Evolutionary conservation across 2,888 invertebrate genomes (phyloP).

Genomic region (Thymelicus sylvestris): DNA sequence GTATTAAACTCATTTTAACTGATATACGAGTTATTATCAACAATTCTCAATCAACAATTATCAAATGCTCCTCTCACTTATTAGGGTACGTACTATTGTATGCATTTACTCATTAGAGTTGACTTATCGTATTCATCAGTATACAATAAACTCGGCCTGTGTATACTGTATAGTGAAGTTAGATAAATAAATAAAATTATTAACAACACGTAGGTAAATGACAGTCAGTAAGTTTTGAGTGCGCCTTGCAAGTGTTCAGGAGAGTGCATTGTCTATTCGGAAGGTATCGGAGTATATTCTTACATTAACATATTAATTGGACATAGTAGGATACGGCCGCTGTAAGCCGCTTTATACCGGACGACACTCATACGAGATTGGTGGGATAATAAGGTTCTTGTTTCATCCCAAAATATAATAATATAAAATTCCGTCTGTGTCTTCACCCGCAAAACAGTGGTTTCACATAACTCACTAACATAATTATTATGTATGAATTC

Average conservation of each 20-base stretch:
- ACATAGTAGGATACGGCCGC: conserved; percentile 47
- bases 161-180: conserved; percentile 83
- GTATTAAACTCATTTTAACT: no score
- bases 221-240: conserved; percentile 17
- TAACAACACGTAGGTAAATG: no score
- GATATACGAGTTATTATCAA: no score
- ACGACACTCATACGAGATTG: conserved; percentile 29
- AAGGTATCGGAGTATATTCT: conserved; percentile 54
- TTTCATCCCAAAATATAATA: conserved; percentile 8
- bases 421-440: neutral
- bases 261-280: conserved; percentile 59
- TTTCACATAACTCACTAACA: no score
- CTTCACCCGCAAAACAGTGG: no score
- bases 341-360: conserved; percentile 65
- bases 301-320: conserved; percentile 83
- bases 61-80: no score
- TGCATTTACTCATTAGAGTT: no score
- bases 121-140: no score
- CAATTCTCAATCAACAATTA: no score
- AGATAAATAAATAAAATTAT: neutral
- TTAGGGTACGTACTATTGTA: no score
- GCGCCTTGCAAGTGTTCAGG: conserved; percentile 46
- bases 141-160: conserved; percentile 37
- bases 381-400: conserved; percentile 49
- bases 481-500: no score